Conservation (phyloP, 2,113 vertebrate species). For the Caranx melampygus region DNA sequence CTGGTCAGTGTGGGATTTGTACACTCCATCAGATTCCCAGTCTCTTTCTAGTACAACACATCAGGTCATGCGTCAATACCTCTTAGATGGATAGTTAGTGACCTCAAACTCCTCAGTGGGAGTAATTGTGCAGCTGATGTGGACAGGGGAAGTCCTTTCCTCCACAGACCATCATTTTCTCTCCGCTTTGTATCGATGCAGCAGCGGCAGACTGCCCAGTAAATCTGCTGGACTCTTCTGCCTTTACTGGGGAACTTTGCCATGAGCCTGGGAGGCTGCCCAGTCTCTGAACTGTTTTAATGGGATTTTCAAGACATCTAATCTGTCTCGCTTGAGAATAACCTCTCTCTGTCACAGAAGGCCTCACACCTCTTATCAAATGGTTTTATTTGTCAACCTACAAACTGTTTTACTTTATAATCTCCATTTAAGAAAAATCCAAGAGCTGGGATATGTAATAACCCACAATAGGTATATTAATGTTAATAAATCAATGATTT, state of each 20-base stretch:
- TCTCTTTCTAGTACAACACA: conserved; percentile 48
- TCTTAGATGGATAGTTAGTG: conserved; percentile 59
- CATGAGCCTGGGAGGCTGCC: conserved; percentile 34
- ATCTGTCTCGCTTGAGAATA: conserved; percentile 35
- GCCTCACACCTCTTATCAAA: conserved; percentile 25
- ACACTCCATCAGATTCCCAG: conserved; percentile 42
- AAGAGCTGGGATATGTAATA: not conserved
- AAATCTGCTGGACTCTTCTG: conserved; percentile 59
- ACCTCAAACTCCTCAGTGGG: conserved; percentile 53
- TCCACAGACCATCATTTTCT: conserved; percentile 54
- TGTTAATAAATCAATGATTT: not conserved
- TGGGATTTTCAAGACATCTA: conserved; percentile 47
- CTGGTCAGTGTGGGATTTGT: conserved; percentile 49
- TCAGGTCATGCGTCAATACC: conserved; percentile 51
- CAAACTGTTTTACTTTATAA: conserved; percentile 10
- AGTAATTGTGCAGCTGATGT: conserved; percentile 67
- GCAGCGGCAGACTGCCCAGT: conserved; percentile 51
- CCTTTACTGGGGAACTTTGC: conserved; percentile 41
- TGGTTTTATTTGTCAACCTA: conserved; percentile 21
- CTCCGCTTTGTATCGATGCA: conserved; percentile 56
- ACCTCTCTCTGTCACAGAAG: conserved; percentile 10
- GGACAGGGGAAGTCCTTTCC: conserved; percentile 52
- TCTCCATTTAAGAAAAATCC: not conserved
- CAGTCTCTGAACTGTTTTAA: conserved; percentile 42
- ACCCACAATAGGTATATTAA: not conserved